Evolutionary conservation across 1,140 invertebrate species (phyloP), one percentile per base, ranked within the genome.

Genomic region (Paracyclopina nana): DNA sequence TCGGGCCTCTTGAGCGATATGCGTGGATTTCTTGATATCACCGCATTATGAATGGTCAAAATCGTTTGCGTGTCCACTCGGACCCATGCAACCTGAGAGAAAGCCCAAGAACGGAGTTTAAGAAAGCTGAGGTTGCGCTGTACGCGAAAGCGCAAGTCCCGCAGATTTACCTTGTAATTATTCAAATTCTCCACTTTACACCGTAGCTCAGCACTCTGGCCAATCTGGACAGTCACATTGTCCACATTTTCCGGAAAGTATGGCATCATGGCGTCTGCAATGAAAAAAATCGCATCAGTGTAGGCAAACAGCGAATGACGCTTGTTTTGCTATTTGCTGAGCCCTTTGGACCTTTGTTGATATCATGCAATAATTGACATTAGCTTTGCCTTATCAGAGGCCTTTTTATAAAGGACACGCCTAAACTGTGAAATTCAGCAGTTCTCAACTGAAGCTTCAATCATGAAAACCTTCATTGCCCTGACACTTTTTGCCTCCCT

Each of bases 61-160:
- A 65, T 64, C n/a, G 68, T 59, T 55, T 69, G 65, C 27, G 67
- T 66, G 52, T 69, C 66, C 28, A 67, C 60, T 18, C 63, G 53
- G 20, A 68, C 56, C 60, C 66, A 65, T 25, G 68, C 68, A 20
- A 67, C 61, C 65, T 67, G 44, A 26, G 12, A 52, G 3, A 28
- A 27, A 82, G 27, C 44, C 54, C 16, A 38, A 20, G n/a, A 48
- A 27, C 25, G 26, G 6, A 27, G 50, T 50, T 26, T 29, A 16
- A 50, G 16, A 14, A 53, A 27, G 9, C 26, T 22, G 12, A 29
- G 24, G 30, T 53, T 31, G 30, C 44, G 52, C 25, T 53, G 4
- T 26, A 6, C 6, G 20, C 38, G 20, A 24, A 3, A 3, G 9
- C 18, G 12, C 12, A 8, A 42, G 14, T 2, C 28, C 1, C 20